A percentile compares a stretch with the other conserved stretches of the same genome.
Conservation (phyloP, 2,888 invertebrate species). For the Apamea sordens region DNA sequence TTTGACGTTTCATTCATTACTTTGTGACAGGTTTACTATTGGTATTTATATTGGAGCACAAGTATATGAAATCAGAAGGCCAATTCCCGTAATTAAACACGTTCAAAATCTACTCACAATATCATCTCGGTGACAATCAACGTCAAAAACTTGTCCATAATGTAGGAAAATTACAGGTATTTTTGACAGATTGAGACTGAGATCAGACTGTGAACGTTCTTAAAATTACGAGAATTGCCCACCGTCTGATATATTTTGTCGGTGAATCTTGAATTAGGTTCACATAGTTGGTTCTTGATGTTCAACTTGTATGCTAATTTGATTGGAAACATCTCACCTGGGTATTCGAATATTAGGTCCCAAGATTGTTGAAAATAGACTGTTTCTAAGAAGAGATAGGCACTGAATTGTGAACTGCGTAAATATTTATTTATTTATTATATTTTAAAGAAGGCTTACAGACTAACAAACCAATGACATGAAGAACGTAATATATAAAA, state of each 20-base stretch:
- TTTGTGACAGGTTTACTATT: slow-evolving; percentile 20
- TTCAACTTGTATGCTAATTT: not conserved
- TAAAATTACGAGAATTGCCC: not conserved
- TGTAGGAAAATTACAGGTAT: not conserved
- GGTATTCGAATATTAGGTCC: not conserved
- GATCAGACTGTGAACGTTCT: no score
- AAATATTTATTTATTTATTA: no score
- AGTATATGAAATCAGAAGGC: not conserved
- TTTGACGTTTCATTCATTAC: slow-evolving; percentile 41
- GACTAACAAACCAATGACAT: no score
- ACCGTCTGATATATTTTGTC: not conserved
- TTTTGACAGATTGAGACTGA: not conserved
- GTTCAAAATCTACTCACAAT: not conserved
- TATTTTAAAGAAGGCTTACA: no score
- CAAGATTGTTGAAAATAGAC: not conserved
- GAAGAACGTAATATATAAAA: no score
- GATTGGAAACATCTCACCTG: not conserved
- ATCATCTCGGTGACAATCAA: no score
- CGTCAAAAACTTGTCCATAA: not conserved
- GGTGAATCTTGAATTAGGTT: slow-evolving; percentile 9
- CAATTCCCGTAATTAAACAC: not conserved
- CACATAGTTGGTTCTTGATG: slow-evolving; percentile 7
- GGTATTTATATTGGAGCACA: slow-evolving; percentile 1
- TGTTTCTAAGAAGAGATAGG: no score
- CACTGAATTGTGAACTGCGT: no score